Conservation (phyloP, 2,888 invertebrate species). For the Rhyacophila evoluta region DNA sequence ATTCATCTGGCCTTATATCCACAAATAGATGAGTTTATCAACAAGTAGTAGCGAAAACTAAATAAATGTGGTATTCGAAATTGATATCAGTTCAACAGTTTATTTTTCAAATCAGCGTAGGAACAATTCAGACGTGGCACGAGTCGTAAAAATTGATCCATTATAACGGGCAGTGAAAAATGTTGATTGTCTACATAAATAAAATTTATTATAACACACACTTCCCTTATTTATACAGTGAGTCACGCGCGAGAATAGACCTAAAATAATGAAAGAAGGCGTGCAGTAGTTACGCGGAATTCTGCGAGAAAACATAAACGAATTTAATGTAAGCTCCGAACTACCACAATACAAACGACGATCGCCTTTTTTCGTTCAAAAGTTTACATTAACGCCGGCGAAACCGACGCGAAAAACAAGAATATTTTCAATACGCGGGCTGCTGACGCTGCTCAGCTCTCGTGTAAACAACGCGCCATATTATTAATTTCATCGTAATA, state of each 20-base stretch:
- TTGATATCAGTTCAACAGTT: too few relatives aligned
- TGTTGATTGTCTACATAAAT: conserved; percentile 19
- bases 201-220: conserved; percentile 16
- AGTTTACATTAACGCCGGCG: not conserved
- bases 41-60: too few relatives aligned
- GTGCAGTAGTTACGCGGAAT: not conserved
- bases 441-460: not conserved
- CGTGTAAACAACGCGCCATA: not conserved
- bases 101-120: too few relatives aligned
- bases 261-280: not conserved
- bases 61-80: too few relatives aligned
- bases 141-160: not conserved
- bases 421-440: not conserved
- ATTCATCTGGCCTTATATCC: too few relatives aligned
- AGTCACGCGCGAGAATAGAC: not conserved
- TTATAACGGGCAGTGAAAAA: not conserved
- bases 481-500: not conserved
- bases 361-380: conserved; percentile 14
- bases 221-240: conserved; percentile 1
- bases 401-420: not conserved
- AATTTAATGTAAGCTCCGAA: conserved; percentile 27
- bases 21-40: too few relatives aligned
- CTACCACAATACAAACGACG: conserved; percentile 35
- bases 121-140: not conserved
- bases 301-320: conserved; percentile 29